These are phyloP conservation scores for Lucifuga dentata DNA, from an alignment of 2,113 vertebrate species.

Conservation along the genomic window DNA sequence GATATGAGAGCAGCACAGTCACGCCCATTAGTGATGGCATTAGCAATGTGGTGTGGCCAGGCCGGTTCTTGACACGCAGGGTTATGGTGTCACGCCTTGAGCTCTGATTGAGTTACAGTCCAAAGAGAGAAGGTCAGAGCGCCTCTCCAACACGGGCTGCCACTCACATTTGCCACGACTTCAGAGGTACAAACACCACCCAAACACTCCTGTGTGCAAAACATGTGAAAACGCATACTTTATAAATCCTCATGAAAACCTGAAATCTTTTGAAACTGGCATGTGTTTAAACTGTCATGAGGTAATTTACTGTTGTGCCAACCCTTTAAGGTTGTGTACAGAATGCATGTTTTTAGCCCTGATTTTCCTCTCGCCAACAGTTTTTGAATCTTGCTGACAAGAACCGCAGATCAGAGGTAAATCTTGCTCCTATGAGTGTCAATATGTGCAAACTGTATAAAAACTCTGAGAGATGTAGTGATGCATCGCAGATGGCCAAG, in stretches of 20 bases:
- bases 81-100: conserved; percentile 84
- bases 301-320: too few species aligned
- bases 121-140: conserved; percentile 83
- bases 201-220: too few species aligned
- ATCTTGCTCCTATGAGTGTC: too few species aligned
- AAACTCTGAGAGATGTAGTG: too few species aligned
- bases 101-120: conserved; percentile 87
- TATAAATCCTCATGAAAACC: conserved; percentile 57
- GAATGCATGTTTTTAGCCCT: too few species aligned
- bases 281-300: neutral
- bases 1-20: conserved; percentile 83
- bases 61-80: conserved; percentile 70
- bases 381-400: too few species aligned
- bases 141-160: conserved; percentile 74
- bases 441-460: too few species aligned
- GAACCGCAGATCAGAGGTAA: too few species aligned
- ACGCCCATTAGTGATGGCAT: conserved; percentile 86
- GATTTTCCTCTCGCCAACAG: too few species aligned
- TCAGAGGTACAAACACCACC: conserved; percentile 52
- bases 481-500: too few species aligned
- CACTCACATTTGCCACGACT: conserved; percentile 69
- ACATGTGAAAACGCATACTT: conserved; percentile 26
- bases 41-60: conserved; percentile 79
- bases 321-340: too few species aligned
- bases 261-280: conserved; percentile 62